Evolutionary conservation across 2,888 invertebrate genomes (phyloP), one percentile per base, ranked within the genome.

Genomic region (Buathra laborator): DNA sequence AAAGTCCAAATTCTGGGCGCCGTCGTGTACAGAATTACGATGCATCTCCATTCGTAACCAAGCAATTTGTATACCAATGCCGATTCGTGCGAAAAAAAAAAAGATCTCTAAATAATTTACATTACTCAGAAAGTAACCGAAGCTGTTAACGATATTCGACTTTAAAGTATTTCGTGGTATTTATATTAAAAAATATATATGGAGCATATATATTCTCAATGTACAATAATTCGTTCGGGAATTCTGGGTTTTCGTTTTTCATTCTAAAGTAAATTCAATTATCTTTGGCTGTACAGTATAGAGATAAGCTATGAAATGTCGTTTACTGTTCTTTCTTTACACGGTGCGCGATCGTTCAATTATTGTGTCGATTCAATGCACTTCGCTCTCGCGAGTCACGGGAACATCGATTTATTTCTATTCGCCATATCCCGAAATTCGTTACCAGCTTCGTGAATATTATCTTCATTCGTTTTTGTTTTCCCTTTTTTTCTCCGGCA

Each of bases 131-230:
- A 43, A 43, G 19, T 44, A 80, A 80, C 32, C 66, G 16, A 74
- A 56, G 72, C 9, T 32, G 62, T 64, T 32, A 46, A 78, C 32
- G 46, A 51, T 29, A 62, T 80, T 74, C 10, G 32, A 43, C 29
- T 43, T 32, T 56, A 14, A 37, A 53, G 53, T 62, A 67, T 77
- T 37, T 68, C 43, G 46, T 76, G 83, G 62, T 83, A 64, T 78
- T 62, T 48, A 48, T 48, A 83, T 80, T 83, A 64, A 76, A 83
- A 83, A 83, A 83, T 83, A 83, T 83, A 85, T 85, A 82, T 85
- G 82, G 85, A 85, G 81, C 85, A 85, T 79, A 62, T 62, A 71
- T 75, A 79, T 85, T 82, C 71, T 24, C 59, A 82, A 82, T 82
- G 79, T 85, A 82, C 85, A 82, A 79, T 75, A 82, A 59, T 75